A percentile compares a stretch with the other conserved stretches of the same genome.
Conservation (phyloP, 2,797 vertebrate species). For the Balearica regulorum region DNA sequence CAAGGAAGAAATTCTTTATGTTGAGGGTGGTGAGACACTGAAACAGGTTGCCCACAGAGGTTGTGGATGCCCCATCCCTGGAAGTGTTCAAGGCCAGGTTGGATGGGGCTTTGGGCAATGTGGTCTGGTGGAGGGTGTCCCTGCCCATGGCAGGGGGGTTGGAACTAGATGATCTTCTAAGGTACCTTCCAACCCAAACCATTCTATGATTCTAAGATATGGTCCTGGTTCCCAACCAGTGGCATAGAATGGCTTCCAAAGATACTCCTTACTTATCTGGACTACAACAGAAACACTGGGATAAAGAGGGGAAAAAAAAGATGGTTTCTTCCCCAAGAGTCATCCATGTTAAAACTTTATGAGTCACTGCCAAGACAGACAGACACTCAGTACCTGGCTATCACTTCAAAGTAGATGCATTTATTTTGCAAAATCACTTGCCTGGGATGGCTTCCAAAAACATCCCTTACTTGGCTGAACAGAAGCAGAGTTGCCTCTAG, state of each 20-base stretch:
- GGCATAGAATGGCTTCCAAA: not conserved
- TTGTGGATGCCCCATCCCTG: too few relatives aligned
- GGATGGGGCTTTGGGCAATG: too few relatives aligned
- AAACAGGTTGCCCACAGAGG: too few relatives aligned
- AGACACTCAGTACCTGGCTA: not conserved
- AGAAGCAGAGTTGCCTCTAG: not conserved
- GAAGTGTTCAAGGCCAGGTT: too few relatives aligned
- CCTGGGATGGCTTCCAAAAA: conserved; percentile 8
- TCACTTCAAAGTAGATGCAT: not conserved
- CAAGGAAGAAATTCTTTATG: too few relatives aligned
- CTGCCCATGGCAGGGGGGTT: too few relatives aligned
- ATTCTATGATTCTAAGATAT: not conserved
- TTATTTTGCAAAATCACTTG: conserved; percentile 28
- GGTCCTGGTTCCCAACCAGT: not conserved
- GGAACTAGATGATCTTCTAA: too few relatives aligned
- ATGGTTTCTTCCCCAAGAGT: not conserved
- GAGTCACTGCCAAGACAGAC: not conserved
- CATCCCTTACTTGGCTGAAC: not conserved
- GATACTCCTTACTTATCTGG: not conserved
- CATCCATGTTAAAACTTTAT: not conserved
- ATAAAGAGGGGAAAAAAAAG: not conserved
- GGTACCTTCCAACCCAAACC: too few relatives aligned
- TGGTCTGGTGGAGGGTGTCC: too few relatives aligned
- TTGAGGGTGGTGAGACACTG: too few relatives aligned
- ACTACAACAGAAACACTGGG: not conserved